Evolutionary conservation across 2,797 vertebrate species (phyloP).

Genomic region (Phalloptychus januarius): DNA sequence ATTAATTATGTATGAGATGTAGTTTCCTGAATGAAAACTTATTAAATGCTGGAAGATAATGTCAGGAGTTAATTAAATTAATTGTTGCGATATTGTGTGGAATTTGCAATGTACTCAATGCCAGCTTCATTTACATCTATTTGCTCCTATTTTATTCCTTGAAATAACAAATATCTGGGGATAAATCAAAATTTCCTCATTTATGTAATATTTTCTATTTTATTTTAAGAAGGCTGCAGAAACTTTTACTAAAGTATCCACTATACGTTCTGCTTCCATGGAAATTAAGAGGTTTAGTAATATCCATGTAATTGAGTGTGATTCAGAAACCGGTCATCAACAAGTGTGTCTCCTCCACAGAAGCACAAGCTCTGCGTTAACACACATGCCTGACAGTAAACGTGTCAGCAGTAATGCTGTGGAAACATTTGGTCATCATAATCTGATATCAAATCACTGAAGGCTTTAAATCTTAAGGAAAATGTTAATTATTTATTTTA

Average conservation of each 20-base stretch:
- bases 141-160: background rate
- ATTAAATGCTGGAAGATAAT: background rate
- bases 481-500: background rate
- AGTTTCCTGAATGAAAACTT: background rate
- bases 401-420: background rate
- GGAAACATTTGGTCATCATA: background rate
- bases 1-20: background rate
- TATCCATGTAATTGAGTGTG: background rate
- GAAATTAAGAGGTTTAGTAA: background rate
- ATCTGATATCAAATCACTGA: background rate
- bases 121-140: background rate
- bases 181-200: background rate
- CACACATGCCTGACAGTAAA: background rate
- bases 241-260: background rate
- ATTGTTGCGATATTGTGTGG: background rate
- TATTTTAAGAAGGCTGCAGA: background rate
- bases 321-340: background rate
- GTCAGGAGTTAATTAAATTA: background rate
- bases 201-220: background rate
- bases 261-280: background rate
- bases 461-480: background rate
- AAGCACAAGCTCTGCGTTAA: background rate
- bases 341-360: background rate
- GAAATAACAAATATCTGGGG: background rate
- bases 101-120: background rate